Base-by-base conservation (phyloP, 2,888 invertebrate genomes). In the Drosophila melanocephala region DNA sequence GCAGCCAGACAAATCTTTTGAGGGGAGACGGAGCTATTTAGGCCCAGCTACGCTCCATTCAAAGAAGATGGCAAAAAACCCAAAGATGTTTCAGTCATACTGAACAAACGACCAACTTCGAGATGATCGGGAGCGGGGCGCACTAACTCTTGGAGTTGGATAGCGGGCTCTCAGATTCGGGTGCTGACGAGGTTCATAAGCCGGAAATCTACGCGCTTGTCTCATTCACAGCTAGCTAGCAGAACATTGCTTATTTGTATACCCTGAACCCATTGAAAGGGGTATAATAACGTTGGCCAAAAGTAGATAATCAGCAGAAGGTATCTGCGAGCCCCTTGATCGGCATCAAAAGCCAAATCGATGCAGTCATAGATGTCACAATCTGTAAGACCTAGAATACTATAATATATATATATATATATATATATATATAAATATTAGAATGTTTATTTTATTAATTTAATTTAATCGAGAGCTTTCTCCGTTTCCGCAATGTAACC, bases 41-140 rank as follows among this genome's bases (percentile, higher is more conserved):
- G 44, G 60, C 47, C 51, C 44, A 61, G 52, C 55, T 55, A 42
- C 28, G 67, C 58, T 81, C 74, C 86, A 86, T 89, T 89, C 87
- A 86, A 89, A 86, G 83, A 85, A 75, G n/a, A 59, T 70, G 73
- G 73, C 83, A 74, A 89, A 89, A 86, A 89, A 89, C 86, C 86
- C 90, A 89, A 22, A 60, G 57, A 60, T 32, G 22, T 80, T 89
- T 86, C 86, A 86, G 86, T 86, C 83, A 89, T 78, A 39, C 44
- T 58, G 26, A 52, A 30, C 14, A 42, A 44, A 32, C 32, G 35
- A 42, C 30, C 59, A 59, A 30, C 22, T 19, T 22, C 26, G 19
- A 6, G 50, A 19, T 16, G 33, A 19, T 28, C 22, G 42, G 51
- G 33, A 57, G 51, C 30, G 32, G 50, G n/a, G 26, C 10, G 19